These are phyloP conservation scores for Chascanopsetta lugubris DNA, from an alignment of 2,113 vertebrate species.

Conservation along the genomic window DNA sequence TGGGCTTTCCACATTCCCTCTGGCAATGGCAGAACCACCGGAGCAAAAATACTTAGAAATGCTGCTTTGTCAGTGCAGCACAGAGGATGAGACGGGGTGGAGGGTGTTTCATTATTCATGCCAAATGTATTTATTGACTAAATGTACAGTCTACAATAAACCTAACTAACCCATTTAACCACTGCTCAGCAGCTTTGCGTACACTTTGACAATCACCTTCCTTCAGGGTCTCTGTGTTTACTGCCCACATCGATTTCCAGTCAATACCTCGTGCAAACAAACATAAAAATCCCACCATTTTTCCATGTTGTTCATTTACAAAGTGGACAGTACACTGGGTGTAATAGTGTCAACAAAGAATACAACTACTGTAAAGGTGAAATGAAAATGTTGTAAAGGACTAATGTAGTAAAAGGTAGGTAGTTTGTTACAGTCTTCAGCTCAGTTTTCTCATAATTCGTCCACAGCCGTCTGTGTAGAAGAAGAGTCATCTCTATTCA, in stretches of 20 bases:
- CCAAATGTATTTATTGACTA: constrained; percentile 77
- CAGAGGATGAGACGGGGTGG: constrained; percentile 8
- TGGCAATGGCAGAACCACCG: not conserved
- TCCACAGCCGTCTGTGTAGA: constrained; percentile 37
- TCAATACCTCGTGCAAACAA: constrained; percentile 24
- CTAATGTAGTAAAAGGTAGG: constrained; percentile 43
- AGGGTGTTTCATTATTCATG: constrained; percentile 61
- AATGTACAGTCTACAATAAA: constrained; percentile 69
- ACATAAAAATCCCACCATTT: constrained; percentile 40
- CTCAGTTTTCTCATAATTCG: constrained; percentile 27
- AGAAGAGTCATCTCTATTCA: constrained; percentile 11
- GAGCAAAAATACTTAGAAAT: not conserved
- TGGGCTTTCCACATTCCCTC: not conserved
- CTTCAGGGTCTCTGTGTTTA: not conserved
- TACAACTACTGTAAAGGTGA: constrained; percentile 43
- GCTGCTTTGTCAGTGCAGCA: constrained; percentile 6
- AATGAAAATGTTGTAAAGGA: constrained; percentile 36
- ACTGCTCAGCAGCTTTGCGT: constrained; percentile 48
- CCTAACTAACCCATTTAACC: constrained; percentile 39
- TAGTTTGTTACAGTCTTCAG: constrained; percentile 41
- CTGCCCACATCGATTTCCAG: constrained; percentile 3
- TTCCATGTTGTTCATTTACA: constrained; percentile 47
- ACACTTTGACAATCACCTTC: constrained; percentile 25
- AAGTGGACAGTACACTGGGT: constrained; percentile 45
- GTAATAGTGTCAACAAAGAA: constrained; percentile 34